Evolutionary conservation across 1,140 invertebrate species (phyloP).

Genomic region (Spodoptera frugiperda): DNA sequence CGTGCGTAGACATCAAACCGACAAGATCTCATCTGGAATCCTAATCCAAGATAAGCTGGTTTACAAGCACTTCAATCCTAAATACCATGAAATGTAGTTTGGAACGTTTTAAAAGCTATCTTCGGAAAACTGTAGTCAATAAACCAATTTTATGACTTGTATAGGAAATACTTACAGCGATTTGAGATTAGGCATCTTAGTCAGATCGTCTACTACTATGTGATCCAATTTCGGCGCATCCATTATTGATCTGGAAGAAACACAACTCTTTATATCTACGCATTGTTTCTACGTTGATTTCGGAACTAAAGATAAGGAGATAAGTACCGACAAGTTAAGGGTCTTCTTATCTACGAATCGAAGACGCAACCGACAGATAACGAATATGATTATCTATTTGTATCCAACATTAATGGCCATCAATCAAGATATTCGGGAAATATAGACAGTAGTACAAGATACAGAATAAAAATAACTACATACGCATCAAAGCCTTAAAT

Average conservation of each 20-base stretch:
- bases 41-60: too few relatives aligned
- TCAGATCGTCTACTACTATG: slow-evolving; percentile 78
- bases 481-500: too few relatives aligned
- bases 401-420: too few relatives aligned
- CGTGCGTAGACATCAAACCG: too few relatives aligned
- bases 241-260: slow-evolving; percentile 71
- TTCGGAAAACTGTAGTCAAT: not conserved
- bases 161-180: slow-evolving; percentile 73
- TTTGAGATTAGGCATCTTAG: slow-evolving; percentile 79
- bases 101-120: not conserved
- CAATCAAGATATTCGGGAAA: too few relatives aligned
- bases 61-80: too few relatives aligned
- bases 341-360: too few relatives aligned
- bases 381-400: too few relatives aligned
- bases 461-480: too few relatives aligned
- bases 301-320: not conserved
- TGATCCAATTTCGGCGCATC: slow-evolving; percentile 75
- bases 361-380: too few relatives aligned
- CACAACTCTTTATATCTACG: slow-evolving; percentile 2
- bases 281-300: not conserved
- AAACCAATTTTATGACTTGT: not conserved
- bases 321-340: not conserved
- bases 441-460: too few relatives aligned
- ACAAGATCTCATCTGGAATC: too few relatives aligned
- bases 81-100: not conserved